phyloP scores from a whole-genome alignment of 2,888 invertebrate species.

The Luffia ferchaultella region DNA sequence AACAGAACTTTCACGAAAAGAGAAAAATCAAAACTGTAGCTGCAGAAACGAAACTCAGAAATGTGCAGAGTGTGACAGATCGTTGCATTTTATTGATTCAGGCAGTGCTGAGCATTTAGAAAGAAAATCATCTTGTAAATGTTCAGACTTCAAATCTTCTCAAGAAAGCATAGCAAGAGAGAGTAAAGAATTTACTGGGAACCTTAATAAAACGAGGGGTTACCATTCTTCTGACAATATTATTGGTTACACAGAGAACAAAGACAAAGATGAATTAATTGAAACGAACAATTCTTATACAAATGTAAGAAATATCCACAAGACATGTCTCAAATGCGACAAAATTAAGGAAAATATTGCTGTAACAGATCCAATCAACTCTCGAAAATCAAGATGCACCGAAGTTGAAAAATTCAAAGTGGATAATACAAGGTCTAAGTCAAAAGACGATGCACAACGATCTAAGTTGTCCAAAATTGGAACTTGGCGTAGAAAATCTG shows the following conservation, averaged over 20 bases:
- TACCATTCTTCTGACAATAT: constrained; percentile 59
- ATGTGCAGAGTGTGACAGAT: constrained; percentile 50
- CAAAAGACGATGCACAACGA: constrained; percentile 58
- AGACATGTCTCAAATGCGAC: constrained; percentile 55
- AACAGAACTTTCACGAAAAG: constrained; percentile 31
- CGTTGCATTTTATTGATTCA: constrained; percentile 48
- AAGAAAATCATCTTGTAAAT: constrained; percentile 44
- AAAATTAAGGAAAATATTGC: constrained; percentile 61
- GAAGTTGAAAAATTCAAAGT: constrained; percentile 37
- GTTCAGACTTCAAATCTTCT: constrained; percentile 52
- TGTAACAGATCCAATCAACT: constrained; percentile 33
- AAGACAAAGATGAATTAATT: constrained; percentile 42
- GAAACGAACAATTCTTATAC: constrained; percentile 36
- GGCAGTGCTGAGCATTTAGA: constrained; percentile 47
- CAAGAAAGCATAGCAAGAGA: constrained; percentile 57
- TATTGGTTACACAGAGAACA: constrained; percentile 36
- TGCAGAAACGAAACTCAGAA: constrained; percentile 37
- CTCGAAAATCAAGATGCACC: constrained; percentile 42
- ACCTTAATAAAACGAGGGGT: constrained; percentile 46
- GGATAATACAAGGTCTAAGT: constrained; percentile 57
- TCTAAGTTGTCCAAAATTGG: constrained; percentile 62
- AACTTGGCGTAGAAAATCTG: constrained; percentile 76
- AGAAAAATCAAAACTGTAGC: constrained; percentile 36
- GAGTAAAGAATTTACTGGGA: constrained; percentile 38
- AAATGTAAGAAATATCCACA: constrained; percentile 41